Base-by-base conservation (phyloP, 1,140 invertebrate genomes). In the Drosophila sulfurigaster region DNA sequence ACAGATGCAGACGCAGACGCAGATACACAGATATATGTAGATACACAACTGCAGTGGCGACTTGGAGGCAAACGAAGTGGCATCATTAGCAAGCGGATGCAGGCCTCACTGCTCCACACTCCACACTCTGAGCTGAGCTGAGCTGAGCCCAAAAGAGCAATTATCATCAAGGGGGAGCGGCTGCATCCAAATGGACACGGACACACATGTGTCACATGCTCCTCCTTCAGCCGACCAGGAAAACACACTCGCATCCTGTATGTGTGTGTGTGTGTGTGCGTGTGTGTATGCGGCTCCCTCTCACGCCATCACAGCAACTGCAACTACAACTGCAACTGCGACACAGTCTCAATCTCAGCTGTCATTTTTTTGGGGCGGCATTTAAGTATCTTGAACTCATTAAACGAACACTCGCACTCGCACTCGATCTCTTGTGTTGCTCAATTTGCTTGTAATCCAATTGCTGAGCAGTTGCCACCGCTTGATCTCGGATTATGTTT, bases 1-100 rank as follows among this genome's bases (percentile, higher is more conserved):
- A 30, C 51, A 49, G n/a, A n/a, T 6, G 8, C 25, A 32, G 4
- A 67, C 10, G 20, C 20, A 25, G 20, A 25, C 13, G 8, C 25
- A 32, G 1, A 67, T 6, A 8, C 30, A 45, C 51, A 54, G 5
- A 11, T 56, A 46, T 25, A n/a, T n/a, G 46, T 52, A 60, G 58
- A 28, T 16, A 56, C 8, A 15, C 20, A 20, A 28, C 20, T 54
- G 52, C 38, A 43, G 41, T 54, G 67, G 43, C 75, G 48, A 25
- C 75, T 81, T 78, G 64, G 74, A 62, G 68, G 59, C 68, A 38
- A 59, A 13, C 51, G 28, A 54, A 56, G 68, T 64, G 49, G 60
- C 85, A 65, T 88, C 85, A 88, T 88, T 88, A 88, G 78, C 78
- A 52, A 89, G 85, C 85, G 85, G 83, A 89, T 89, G 85, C 83